Base-by-base conservation (phyloP, 2,797 vertebrate genomes). In the Argentina silus region DNA sequence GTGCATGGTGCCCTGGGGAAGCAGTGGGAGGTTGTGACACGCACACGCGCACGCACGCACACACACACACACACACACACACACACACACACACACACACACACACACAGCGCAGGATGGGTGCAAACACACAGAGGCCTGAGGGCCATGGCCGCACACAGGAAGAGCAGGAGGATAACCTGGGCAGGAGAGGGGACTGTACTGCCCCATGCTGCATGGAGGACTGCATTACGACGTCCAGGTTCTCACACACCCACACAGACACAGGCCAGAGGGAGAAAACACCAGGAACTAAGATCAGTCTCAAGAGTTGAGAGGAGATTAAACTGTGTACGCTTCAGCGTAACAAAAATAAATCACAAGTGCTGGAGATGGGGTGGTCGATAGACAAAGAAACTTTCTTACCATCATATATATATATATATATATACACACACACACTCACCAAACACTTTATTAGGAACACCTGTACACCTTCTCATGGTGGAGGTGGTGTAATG, bases 121-220 rank as follows among this genome's bases (percentile, higher is more conserved):
- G 76, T 80, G 81, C 72, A 78, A 42, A 73, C 76, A 80, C 73
- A 70, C 59, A 23, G 47, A 70, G 4, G 59, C 57, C 74, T 44
- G 67, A 48, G 19, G 62, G 2, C 65, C 76, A 76, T 67, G 61
- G 50, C 70, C 85, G 81, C 85, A 87, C 77, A 86, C 83, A 81
- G 50, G 69, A 61, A 80, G 74, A 86, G 85, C 75, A 76, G 78
- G 75, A 74, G 74, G 60, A 80, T 92, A 91, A 95, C 92, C 93
- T 94, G 92, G 61, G 81, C 65, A 87, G 77, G 57, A 50, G 83
- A 53, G 78, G 80, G 80, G 75, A 76, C 76, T 72, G 82, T 69
- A 60, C 84, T 75, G 83, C 84, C 72, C 85, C 83, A 85, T 80
- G 81, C 85, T 83, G 90, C 76, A 76, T 4, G 81, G 85, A 81